These are phyloP conservation scores for Nymphalis polychloros DNA, from an alignment of 2,888 invertebrate genomes.

Conservation along the genomic window DNA sequence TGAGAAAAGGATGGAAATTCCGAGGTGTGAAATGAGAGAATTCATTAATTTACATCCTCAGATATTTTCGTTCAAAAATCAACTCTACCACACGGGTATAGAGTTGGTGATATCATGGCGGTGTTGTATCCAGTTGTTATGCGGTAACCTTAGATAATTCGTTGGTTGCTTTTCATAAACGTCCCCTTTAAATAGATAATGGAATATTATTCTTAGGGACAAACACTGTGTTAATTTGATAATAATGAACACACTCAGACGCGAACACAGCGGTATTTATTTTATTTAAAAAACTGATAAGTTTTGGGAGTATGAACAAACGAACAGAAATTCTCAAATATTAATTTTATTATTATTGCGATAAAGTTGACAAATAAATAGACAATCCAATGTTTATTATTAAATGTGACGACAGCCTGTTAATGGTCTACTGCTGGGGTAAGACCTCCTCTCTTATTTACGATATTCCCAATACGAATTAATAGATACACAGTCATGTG, in stretches of 20 bases:
- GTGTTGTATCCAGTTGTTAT: constrained; percentile 1
- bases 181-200: constrained; percentile 36
- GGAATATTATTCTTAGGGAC: constrained; percentile 30
- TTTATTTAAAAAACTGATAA: constrained; percentile 20
- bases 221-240: constrained; percentile 27
- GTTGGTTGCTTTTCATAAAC: constrained; percentile 39
- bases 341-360: no score
- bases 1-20: constrained; percentile 30
- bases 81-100: constrained; percentile 1
- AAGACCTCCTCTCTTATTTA: no score
- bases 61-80: neutral
- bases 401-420: no score
- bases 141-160: constrained; percentile 25
- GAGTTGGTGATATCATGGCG: constrained; percentile 6
- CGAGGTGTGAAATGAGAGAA: constrained; percentile 41
- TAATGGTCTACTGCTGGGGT: no score
- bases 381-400: no score
- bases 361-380: no score
- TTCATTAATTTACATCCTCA: constrained; percentile 36
- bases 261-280: no score
- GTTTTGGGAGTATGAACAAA: constrained; percentile 20
- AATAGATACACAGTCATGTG: no score
- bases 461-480: no score
- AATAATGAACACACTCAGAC: neutral
- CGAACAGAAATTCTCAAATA: no score